Conservation (phyloP, 35 echinoderm and acorn worm genomes). For the Apostichopus californicus region DNA sequence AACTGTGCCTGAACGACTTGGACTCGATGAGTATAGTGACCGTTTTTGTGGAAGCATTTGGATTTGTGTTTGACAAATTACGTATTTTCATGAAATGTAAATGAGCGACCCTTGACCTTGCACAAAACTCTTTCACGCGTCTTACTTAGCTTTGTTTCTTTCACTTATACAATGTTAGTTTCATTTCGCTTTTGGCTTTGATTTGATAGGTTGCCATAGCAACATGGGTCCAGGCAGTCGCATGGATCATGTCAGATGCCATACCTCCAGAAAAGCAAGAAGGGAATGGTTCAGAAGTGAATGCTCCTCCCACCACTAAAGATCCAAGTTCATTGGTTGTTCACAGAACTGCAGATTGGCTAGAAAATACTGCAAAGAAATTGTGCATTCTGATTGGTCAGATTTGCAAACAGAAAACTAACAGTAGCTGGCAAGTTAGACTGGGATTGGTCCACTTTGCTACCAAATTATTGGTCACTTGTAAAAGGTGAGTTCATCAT, state of each 20-base stretch:
- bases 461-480: conserved; percentile 54
- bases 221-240: conserved; percentile 67
- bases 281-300: not conserved
- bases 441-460: conserved; percentile 79
- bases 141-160: too few relatives aligned
- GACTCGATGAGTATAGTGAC: too few relatives aligned
- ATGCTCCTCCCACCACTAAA: conserved; percentile 18
- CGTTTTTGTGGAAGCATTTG: too few relatives aligned
- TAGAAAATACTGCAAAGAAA: conserved; percentile 74
- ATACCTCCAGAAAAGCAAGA: conserved; percentile 22
- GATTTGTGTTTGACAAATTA: too few relatives aligned
- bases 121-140: too few relatives aligned
- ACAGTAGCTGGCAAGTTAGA: conserved; percentile 74
- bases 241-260: conserved; percentile 82
- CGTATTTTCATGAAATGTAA: too few relatives aligned
- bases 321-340: conserved; percentile 41
- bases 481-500: conserved; percentile 67
- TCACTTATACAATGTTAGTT: too few relatives aligned
- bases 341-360: conserved; percentile 69
- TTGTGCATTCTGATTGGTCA: conserved; percentile 83
- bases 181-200: not conserved
- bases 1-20: too few relatives aligned
- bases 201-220: conserved; percentile 69
- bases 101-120: too few relatives aligned
- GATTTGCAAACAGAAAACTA: conserved; percentile 74